Percentiles rank a stretch among this genome's conserved stretches.
phyloP scores from a whole-genome alignment of 2,113 vertebrate species.

The Donacobius atricapilla region DNA sequence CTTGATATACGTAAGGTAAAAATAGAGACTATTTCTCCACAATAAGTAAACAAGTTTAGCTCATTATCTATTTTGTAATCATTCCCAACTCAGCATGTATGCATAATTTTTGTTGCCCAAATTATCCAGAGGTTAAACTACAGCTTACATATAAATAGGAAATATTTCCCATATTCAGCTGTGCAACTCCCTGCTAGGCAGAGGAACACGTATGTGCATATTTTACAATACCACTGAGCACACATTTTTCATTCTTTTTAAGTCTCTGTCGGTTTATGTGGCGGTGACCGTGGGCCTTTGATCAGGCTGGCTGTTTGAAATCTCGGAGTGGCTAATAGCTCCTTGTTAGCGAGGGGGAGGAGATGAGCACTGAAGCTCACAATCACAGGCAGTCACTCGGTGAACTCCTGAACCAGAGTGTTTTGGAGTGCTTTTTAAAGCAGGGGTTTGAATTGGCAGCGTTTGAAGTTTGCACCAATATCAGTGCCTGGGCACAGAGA shows the following conservation, averaged over 20 bases:
- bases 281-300: constrained; percentile 13
- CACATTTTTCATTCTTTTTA: constrained; percentile 1
- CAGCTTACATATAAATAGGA: neutral
- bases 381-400: neutral
- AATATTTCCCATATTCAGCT: neutral
- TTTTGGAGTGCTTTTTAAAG: constrained; percentile 13
- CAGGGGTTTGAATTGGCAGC: neutral
- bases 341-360: constrained; percentile 34
- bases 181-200: neutral
- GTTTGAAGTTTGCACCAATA: neutral
- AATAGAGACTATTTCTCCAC: neutral
- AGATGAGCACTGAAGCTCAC: constrained; percentile 7
- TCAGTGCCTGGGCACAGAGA: neutral
- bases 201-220: constrained; percentile 2
- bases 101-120: neutral
- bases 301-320: constrained; percentile 39
- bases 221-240: constrained; percentile 7
- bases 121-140: neutral
- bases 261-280: constrained; percentile 7
- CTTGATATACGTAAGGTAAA: neutral
- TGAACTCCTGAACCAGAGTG: constrained; percentile 22
- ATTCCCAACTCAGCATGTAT: neutral
- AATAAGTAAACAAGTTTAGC: neutral
- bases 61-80: neutral
- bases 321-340: constrained; percentile 6